Conservation (phyloP, 1,140 invertebrate species). For the Patella vulgata region DNA sequence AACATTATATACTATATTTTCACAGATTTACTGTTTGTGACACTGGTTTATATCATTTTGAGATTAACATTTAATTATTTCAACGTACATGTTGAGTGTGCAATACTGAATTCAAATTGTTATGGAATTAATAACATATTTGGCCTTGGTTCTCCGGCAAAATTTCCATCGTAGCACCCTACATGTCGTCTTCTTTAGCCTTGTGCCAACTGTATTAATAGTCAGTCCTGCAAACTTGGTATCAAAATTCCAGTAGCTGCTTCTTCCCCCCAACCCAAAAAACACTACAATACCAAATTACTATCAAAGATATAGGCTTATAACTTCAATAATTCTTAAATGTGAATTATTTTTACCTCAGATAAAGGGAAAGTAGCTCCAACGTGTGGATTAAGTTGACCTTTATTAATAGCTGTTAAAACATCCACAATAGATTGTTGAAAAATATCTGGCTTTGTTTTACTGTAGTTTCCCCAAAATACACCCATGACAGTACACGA, state of each 20-base stretch:
- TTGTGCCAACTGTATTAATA: too few relatives aligned
- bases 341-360: constrained; percentile 29
- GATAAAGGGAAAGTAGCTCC: constrained; percentile 39
- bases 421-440: constrained; percentile 30
- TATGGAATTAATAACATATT: neutral
- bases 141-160: neutral
- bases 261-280: too few relatives aligned
- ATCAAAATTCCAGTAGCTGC: too few relatives aligned
- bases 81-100: too few relatives aligned
- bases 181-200: too few relatives aligned
- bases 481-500: constrained; percentile 41
- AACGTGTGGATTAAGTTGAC: constrained; percentile 33
- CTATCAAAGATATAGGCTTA: too few relatives aligned
- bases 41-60: neutral
- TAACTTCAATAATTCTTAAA: too few relatives aligned
- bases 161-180: neutral
- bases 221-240: too few relatives aligned
- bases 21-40: neutral
- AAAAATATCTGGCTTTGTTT: constrained; percentile 26
- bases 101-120: neutral
- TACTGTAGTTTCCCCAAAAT: constrained; percentile 41
- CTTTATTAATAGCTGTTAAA: constrained; percentile 13
- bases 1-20: neutral
- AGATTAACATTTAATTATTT: too few relatives aligned
- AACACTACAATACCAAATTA: too few relatives aligned